Evolutionary conservation across 2,797 vertebrate species (phyloP), one percentile per base, ranked within the genome.

Genomic region (Cetoscarus ocellatus): DNA sequence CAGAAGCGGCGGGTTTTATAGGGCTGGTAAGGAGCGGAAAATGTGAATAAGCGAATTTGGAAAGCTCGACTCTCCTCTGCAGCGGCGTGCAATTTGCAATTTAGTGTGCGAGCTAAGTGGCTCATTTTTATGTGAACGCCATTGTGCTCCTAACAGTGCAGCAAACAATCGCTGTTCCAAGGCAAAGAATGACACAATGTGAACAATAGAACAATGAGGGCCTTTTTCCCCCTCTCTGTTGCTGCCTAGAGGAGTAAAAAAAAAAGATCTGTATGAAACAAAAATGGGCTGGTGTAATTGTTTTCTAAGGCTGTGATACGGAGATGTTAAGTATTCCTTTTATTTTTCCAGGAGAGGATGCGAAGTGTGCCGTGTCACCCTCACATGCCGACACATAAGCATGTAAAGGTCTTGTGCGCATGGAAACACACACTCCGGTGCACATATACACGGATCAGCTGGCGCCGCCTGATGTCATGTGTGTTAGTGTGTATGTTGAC

Each of bases 21-120:
- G 88, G 76, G 82, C 81, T 80, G 87, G 86, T 89, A 91, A 91
- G 78, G 76, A 89, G 87, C 79, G 88, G 88, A 92, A 93, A 93
- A 91, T 92, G 89, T 93, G 92, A 94, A 92, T 92, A 92, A 93
- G 91, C 90, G 78, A 92, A 91, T 94, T 90, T 92, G 87, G 91
- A 93, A 85, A 87, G 84, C 80, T 76, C 75, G 77, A 86, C 89
- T 93, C 85, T 90, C 85, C 86, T 92, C 91, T 84, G 88, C 90
- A 82, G 87, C 70, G 86, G 91, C 91, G 8, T 72, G 77, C 73
- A 75, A 80, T 80, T 80, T 80, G 77, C 73, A 92, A 92, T 93
- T 93, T 93, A 91, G 87, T 91, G 90, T 80, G 85, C 86, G 91
- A 91, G 90, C 85, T 92, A 93, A 93, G 92, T 93, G 90, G 84